Base-by-base conservation (phyloP, 2,113 vertebrate genomes). In the Arvicanthis niloticus region DNA sequence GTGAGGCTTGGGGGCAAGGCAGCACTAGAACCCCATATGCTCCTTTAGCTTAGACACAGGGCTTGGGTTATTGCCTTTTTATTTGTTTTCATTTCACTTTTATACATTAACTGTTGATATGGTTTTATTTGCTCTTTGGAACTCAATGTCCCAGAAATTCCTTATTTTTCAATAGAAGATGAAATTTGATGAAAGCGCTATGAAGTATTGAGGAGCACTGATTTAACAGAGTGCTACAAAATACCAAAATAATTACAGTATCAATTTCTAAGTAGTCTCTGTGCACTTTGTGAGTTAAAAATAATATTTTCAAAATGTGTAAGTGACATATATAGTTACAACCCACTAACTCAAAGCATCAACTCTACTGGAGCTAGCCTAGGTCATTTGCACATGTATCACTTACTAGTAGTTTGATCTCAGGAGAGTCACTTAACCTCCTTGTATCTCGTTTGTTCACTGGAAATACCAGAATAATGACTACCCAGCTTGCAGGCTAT, bases 131-230 rank as follows among this genome's bases (percentile, higher is more conserved):
- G 40, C 1, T 93, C 31, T 40, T 48, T 80, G 80, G 60, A 91
- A 68, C 1, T n/a, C 21, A 9, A 51, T 87, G 37, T 78, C 3
- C 13, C 67, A 60, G 12, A 95, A 48, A 92, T 93, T 91, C 26
- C n/a, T 89, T 82, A 58, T 89, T 96, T 58, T 96, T 92, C 22
- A 37, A 67, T 37, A 56, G 3, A 16, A 87, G 34, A 16, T 72
- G 77, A 65, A 89, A 51, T 77, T 87, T 92, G 94, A 94, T 85
- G 72, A 93, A 93, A 29, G 26, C 40, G 5, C 24, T n/a, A 34
- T 80, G 85, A 26, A 88, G 76, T 72, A 89, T 0, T 91, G 15
- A 91, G 82, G 16, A 58, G 0, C n/a, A 89, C 13, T 76, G 86
- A 65, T 21, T 82, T 89, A 81, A 72, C 8, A 37, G n/a, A 34